Evolutionary conservation across 2,113 vertebrate genomes (phyloP).

Genomic region (Chaetorhynchus papuensis): DNA sequence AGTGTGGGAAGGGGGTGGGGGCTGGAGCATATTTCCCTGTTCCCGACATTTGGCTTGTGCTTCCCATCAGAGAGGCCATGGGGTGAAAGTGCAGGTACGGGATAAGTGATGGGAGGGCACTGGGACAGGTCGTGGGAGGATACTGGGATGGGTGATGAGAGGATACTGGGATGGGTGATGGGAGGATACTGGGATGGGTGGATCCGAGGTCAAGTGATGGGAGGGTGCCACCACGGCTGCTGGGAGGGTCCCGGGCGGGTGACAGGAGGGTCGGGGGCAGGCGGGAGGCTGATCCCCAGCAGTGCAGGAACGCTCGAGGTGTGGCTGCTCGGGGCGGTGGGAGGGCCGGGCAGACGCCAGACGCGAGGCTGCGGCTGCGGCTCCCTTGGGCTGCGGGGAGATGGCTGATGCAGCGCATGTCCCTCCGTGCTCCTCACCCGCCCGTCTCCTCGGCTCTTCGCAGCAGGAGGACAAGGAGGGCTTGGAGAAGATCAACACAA

Average conservation of each 20-base stretch:
- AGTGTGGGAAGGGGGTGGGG: rapidly evolving
- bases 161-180: too few relatives aligned
- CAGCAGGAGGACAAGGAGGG: constrained; percentile 75
- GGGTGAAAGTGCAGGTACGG: background rate
- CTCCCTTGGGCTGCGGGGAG: background rate
- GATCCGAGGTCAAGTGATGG: background rate
- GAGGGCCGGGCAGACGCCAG: background rate
- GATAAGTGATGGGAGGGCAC: background rate
- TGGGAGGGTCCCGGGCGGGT: background rate
- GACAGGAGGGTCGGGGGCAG: background rate
- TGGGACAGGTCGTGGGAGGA: background rate
- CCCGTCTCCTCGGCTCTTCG: background rate
- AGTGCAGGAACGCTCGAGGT: background rate
- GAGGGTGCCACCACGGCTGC: background rate
- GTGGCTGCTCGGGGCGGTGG: constrained; percentile 31
- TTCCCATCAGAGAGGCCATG: background rate
- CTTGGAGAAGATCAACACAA: constrained; percentile 84
- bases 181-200: background rate
- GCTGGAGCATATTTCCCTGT: background rate
- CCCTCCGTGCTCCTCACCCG: background rate
- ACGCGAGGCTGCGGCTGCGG: background rate
- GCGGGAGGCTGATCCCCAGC: background rate
- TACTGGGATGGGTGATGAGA: background rate
- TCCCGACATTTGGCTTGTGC: background rate
- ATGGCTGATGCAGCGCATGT: background rate